Percentiles rank a stretch among this genome's conserved stretches.
Conservation (phyloP, 2,888 invertebrate species). For the Sussaba pulchella region DNA sequence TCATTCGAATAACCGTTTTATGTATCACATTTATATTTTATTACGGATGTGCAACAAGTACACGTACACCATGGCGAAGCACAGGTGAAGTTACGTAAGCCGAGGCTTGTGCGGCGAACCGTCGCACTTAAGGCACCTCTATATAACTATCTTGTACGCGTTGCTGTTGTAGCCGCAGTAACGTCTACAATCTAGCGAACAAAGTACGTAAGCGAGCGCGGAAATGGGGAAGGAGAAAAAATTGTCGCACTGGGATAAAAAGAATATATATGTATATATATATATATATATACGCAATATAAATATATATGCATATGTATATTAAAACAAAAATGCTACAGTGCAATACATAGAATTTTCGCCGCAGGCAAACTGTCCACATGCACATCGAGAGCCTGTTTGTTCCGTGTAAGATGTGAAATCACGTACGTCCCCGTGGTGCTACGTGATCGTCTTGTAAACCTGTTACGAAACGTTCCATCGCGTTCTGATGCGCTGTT, state of each 20-base stretch:
- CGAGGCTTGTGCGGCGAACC: constrained; percentile 51
- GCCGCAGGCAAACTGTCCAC: constrained; percentile 50
- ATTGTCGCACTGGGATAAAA: neutral
- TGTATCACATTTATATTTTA: neutral
- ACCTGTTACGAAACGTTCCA: constrained; percentile 75
- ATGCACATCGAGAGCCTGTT: neutral
- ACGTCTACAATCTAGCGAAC: constrained; percentile 9
- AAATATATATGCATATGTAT: constrained; percentile 15
- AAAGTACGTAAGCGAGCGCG: constrained; percentile 42
- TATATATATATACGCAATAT: constrained; percentile 9
- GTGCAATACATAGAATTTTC: too few species aligned
- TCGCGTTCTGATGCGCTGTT: constrained; percentile 54
- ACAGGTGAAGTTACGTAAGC: constrained; percentile 53
- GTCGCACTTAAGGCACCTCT: constrained; percentile 71
- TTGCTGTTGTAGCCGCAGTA: constrained; percentile 57
- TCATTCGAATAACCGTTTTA: neutral
- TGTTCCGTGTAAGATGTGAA: constrained; percentile 15
- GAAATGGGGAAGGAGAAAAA: neutral
- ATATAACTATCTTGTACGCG: constrained; percentile 67
- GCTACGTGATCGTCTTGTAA: constrained; percentile 67
- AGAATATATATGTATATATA: constrained; percentile 22
- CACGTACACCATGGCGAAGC: constrained; percentile 58
- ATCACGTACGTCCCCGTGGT: constrained; percentile 56
- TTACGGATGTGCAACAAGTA: constrained; percentile 13
- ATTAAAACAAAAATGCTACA: constrained; percentile 66